phyloP scores from a whole-genome alignment of 2,797 vertebrate species.

The Neosilurus mollespiculum region DNA sequence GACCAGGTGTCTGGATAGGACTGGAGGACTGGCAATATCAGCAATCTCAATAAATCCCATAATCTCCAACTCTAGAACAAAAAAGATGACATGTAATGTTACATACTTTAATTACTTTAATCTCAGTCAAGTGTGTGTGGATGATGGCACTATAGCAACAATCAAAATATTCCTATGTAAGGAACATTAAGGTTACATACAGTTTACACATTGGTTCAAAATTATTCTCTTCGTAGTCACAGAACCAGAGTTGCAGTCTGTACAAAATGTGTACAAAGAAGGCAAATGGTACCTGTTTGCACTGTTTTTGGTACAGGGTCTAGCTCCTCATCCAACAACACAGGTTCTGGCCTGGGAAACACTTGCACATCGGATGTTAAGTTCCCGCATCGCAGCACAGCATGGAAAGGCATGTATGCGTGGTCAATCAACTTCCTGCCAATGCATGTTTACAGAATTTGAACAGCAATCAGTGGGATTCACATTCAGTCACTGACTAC shows the following conservation, averaged over 20 bases:
- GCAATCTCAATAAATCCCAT: conserved; percentile 97
- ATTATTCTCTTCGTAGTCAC: not conserved
- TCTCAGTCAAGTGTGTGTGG: not conserved
- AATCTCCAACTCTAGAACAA: conserved; percentile 88
- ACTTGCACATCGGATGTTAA: conserved; percentile 94
- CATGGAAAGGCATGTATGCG: conserved; percentile 95
- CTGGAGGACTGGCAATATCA: conserved; percentile 96
- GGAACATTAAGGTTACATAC: not conserved
- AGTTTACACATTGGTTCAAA: too few species aligned
- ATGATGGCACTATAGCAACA: not conserved
- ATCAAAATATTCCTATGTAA: not conserved
- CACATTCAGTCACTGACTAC: not conserved
- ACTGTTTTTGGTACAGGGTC: conserved; percentile 88
- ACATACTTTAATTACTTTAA: not conserved
- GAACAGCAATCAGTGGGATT: not conserved
- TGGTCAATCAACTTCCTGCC: conserved; percentile 92
- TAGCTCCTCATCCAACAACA: conserved; percentile 91
- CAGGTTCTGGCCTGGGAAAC: conserved; percentile 93
- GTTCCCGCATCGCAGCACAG: conserved; percentile 93
- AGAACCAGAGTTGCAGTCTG: not conserved
- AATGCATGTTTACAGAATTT: conserved; percentile 34
- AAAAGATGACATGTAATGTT: not conserved
- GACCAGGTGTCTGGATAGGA: conserved; percentile 93
- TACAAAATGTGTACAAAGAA: not conserved
- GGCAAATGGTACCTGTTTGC: conserved; percentile 78